Evolutionary conservation across 1,140 invertebrate species (phyloP), one percentile per base, ranked within the genome.

Genomic region (Cherax quadricarinatus): DNA sequence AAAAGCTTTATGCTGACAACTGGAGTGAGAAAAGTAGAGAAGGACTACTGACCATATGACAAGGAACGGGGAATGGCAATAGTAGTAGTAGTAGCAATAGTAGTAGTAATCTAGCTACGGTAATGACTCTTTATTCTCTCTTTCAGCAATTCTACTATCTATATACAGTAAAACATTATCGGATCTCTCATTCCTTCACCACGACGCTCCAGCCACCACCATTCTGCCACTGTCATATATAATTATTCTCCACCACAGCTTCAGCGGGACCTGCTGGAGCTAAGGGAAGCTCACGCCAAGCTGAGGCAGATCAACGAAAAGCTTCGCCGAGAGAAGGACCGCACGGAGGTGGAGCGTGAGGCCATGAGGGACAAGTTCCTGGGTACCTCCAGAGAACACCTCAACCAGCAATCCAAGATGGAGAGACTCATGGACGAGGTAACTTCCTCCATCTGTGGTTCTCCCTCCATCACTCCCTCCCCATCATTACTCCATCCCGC

Each of bases 231-330:
- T 41, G 30, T 41, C 2, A 41, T 41, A 41, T 2, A 41, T 41
- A 1, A 41, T 41, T 41, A 41, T 41, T 41, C 30, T 41, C 21
- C 62, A 14, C 21, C 53, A 82, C 88, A 82, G 96, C 95, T 98
- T 24, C 98, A 98, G 95, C 98, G 97, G 94, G 98, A 98, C 95
- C 95, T 98, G 57, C 95, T 98, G 49, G 98, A 99, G 95, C 95
- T 98, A 51, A 96, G 98, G 24, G 98, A 98, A 95, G 98, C 98
- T 41, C 98, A 98, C 95, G 98, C 98, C 9, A 98, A 98, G 95
- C 95, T 99, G 81, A 96, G 98, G 73, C 98, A 98, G n/a, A 98
- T 98, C 73, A 98, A 98, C 94, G 98, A 98, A 93, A 98, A 98
- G 94, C 95, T 98, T 91, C 96, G 98, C 79, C 96, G 98, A 70